phyloP scores from a whole-genome alignment of 2,797 vertebrate species.

The Peromyscus attwateri region DNA sequence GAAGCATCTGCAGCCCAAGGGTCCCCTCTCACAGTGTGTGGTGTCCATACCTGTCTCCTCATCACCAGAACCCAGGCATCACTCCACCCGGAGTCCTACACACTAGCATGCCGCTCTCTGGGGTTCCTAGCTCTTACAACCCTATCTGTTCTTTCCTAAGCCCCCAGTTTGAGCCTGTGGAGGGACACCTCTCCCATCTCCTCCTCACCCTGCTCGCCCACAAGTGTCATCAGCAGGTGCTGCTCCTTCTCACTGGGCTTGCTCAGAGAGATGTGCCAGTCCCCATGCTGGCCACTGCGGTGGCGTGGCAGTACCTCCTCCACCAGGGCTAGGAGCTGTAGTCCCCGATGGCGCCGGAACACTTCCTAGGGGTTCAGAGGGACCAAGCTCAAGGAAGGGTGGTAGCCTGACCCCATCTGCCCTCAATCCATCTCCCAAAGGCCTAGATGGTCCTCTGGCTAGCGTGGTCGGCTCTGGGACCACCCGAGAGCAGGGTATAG shows the following conservation, averaged over 20 bases:
- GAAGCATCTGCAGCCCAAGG: not conserved
- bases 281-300: conserved; percentile 91
- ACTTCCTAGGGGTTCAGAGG: conserved; percentile 90
- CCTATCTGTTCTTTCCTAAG: not conserved
- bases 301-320: conserved; percentile 93
- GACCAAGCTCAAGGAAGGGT: not conserved
- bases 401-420: not conserved
- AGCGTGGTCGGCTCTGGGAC: not conserved
- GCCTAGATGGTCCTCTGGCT: not conserved
- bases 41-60: not conserved
- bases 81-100: not conserved
- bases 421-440: not conserved
- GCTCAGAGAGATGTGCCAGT: conserved; percentile 96
- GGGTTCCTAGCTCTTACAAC: not conserved
- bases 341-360: conserved; percentile 92
- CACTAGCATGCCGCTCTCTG: not conserved
- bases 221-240: conserved; percentile 96
- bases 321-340: conserved; percentile 93
- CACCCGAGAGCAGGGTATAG: accelerated
- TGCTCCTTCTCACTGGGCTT: conserved; percentile 96
- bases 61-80: not conserved
- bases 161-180: not conserved
- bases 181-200: not conserved
- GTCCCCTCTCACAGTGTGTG: not conserved
- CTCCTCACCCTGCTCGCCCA: conserved; percentile 93